phyloP scores from a whole-genome alignment of 2,888 invertebrate genomes.

The Philopedon plagiatum region DNA sequence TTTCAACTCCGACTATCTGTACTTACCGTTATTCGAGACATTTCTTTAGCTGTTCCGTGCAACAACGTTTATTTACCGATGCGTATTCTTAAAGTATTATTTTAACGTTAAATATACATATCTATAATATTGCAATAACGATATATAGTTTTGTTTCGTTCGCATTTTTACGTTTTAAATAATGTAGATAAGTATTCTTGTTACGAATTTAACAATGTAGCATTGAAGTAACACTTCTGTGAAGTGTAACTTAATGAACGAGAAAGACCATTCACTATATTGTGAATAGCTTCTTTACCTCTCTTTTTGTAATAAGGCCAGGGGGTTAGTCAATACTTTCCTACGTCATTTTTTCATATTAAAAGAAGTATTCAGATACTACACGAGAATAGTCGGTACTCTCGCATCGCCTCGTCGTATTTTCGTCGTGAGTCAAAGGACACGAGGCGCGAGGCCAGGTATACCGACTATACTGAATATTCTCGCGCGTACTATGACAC shows the following conservation, averaged over 20 bases:
- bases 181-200: constrained; percentile 65
- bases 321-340: too few relatives aligned
- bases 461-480: too few relatives aligned
- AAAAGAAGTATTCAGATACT: too few relatives aligned
- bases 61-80: constrained; percentile 10
- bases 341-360: too few relatives aligned
- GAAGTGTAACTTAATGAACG: constrained; percentile 58
- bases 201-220: constrained; percentile 65
- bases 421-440: too few relatives aligned
- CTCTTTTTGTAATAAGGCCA: too few relatives aligned
- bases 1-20: constrained; percentile 45
- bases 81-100: constrained; percentile 13
- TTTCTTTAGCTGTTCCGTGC: neutral
- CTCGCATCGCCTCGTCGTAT: too few relatives aligned
- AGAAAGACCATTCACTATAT: constrained; percentile 10
- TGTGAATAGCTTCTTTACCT: neutral
- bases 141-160: constrained; percentile 37
- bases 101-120: constrained; percentile 58
- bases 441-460: too few relatives aligned
- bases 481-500: too few relatives aligned
- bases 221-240: constrained; percentile 60
- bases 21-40: neutral
- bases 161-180: constrained; percentile 48
- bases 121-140: constrained; percentile 62
- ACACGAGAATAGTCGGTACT: too few relatives aligned